Conservation (phyloP, 2,888 invertebrate genomes). For the Lacanobia wlatinum region DNA sequence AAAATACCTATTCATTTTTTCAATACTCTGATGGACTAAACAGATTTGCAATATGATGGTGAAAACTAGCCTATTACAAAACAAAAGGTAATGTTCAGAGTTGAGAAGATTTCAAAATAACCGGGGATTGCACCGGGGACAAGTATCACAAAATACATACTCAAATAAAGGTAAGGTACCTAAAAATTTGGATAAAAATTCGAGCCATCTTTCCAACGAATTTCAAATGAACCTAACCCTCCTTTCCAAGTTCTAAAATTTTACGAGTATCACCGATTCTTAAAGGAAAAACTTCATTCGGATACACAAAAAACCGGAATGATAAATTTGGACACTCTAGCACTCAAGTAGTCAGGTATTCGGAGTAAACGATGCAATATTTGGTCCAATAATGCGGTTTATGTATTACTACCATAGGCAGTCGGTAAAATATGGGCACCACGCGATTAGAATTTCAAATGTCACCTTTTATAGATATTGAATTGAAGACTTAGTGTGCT, state of each 20-base stretch:
- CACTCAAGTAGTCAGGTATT: constrained; percentile 41
- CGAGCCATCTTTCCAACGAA: constrained; percentile 25
- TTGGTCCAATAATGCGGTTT: constrained; percentile 53
- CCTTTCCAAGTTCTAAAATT: constrained; percentile 23
- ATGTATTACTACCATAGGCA: constrained; percentile 42
- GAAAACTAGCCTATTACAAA: too few species aligned
- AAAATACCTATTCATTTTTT: too few species aligned
- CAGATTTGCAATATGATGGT: too few species aligned
- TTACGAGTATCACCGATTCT: constrained; percentile 1
- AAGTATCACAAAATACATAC: too few species aligned
- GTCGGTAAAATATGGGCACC: constrained; percentile 42
- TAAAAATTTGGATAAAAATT: constrained; percentile 8
- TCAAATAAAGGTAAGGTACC: neutral
- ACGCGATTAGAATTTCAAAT: constrained; percentile 54
- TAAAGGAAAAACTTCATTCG: constrained; percentile 34
- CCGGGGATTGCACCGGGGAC: too few species aligned
- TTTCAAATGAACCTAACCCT: constrained; percentile 18
- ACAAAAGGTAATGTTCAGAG: too few species aligned
- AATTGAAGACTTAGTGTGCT: constrained; percentile 33
- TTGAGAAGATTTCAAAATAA: neutral
- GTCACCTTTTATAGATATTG: constrained; percentile 59
- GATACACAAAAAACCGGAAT: constrained; percentile 25
- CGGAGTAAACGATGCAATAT: constrained; percentile 34
- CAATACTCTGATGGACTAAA: too few species aligned
- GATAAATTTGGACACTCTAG: constrained; percentile 30